Conservation (phyloP, 2,888 invertebrate species). For the Sphaeridia pumilis region DNA sequence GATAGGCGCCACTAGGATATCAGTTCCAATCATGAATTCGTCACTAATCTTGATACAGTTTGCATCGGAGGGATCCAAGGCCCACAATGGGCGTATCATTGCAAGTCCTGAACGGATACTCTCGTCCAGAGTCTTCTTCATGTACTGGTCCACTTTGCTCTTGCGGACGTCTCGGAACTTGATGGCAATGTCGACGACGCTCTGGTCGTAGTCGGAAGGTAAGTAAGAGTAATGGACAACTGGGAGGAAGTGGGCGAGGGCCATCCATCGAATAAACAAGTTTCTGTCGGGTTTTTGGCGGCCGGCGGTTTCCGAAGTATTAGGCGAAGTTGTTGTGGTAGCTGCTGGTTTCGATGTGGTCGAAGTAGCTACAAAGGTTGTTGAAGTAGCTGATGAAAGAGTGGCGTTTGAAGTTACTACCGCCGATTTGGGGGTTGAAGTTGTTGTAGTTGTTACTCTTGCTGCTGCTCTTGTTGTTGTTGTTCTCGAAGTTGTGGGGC, state of each 20-base stretch:
- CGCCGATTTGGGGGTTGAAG: no score
- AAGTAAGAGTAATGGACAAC: conserved; percentile 81
- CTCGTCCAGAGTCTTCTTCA: conserved; percentile 64
- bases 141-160: conserved; percentile 52
- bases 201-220: conserved; percentile 75
- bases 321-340: no score
- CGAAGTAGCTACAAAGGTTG: no score
- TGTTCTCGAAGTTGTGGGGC: no score
- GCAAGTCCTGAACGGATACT: conserved; percentile 71
- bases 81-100: conserved; percentile 79
- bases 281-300: conserved; percentile 71
- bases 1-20: conserved; percentile 81
- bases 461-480: no score
- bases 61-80: conserved; percentile 66
- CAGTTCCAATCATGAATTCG: conserved; percentile 80
- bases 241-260: conserved; percentile 79
- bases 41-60: conserved; percentile 65
- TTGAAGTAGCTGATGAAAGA: no score
- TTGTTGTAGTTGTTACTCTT: no score
- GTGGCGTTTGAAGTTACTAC: no score
- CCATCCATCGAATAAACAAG: conserved; percentile 79
- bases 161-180: conserved; percentile 56
- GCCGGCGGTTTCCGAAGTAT: no score
- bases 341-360: no score
- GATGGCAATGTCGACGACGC: conserved; percentile 63